Base-by-base conservation (phyloP, 2,797 vertebrate species). In the Liasis olivaceus region DNA sequence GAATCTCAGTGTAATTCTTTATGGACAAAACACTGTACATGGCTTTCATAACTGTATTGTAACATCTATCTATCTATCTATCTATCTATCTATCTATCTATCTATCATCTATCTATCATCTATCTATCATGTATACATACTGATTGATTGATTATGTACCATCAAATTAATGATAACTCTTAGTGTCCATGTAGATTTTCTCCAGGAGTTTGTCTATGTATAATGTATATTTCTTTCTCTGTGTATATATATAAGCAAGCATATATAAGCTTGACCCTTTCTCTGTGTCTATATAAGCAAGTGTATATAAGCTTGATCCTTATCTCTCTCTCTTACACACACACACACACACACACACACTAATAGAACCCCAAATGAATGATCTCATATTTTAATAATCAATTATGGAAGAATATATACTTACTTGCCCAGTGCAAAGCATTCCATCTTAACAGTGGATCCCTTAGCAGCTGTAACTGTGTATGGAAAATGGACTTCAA, bases 361-460 rank as follows among this genome's bases (percentile, higher is more conserved):
- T 17, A 95, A 95, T 66, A 91, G 93, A 95, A 90, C 77, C 15
- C 89, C 91, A 97, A 92, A 95, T 96, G 94, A 95, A 6, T 77
- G 66, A 87, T 89, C 89, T 93, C 89, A 93, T 90, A 91, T 96
- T 93, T 95, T 96, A 97, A 96, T 97, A 96, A 97, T 94, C 81
- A 94, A 91, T 97, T 97, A 95, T 92, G 90, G 95, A 96, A 96
- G 89, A 95, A 93, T 95, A 84, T 94, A 92, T 98, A 99, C 99
- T 99, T 98, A 99, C 99, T 99, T 99, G 97, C 99, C 99, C 94
- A 99, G 98, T 94, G 99, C 99, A 94, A 99, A 99, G 97, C 99
- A 99, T 94, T 99, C 99, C 98, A 99, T 98, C 94, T 98, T 98
- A 96, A 99, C 98, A 24, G 99, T 99, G 93, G 98, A 97, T 97